A percentile compares a stretch with the other conserved stretches of the same genome.
Evolutionary conservation across 2,888 invertebrate species (phyloP).

Genomic region (Perizoma flavofasciatum): DNA sequence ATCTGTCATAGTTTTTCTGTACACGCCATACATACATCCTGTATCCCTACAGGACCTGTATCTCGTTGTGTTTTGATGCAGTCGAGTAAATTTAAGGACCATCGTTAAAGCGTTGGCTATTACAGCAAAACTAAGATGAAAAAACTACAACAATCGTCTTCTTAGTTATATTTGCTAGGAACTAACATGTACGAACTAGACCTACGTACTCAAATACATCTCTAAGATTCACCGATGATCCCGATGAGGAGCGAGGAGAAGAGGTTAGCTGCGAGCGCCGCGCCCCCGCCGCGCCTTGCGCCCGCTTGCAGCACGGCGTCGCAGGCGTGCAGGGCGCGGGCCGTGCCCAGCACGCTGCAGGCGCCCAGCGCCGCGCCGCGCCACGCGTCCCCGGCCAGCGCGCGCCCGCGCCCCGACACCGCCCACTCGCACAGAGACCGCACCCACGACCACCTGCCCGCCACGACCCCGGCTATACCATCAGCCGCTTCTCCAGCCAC

Average conservation of each 20-base stretch:
- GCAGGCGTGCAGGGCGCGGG: constrained; percentile 77
- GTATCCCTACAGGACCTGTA: no score
- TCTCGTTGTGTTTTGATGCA: no score
- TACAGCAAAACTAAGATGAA: no score
- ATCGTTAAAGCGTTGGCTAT: no score
- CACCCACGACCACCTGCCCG: constrained; percentile 71
- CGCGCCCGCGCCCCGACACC: constrained; percentile 68
- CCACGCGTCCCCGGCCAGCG: constrained; percentile 71
- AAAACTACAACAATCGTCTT: no score
- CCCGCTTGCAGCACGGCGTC: constrained; percentile 75
- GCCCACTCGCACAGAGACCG: constrained; percentile 71
- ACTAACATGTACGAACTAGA: no score
- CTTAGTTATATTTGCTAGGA: no score
- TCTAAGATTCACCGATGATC: constrained; percentile 59
- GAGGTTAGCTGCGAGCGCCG: constrained; percentile 73
- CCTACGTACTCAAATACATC: neutral
- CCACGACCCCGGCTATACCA: neutral
- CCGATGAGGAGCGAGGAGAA: constrained; percentile 77
- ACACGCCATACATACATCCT: no score
- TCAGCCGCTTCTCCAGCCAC: no score
- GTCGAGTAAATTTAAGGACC: no score
- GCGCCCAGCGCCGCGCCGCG: constrained; percentile 72
- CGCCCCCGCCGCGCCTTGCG: constrained; percentile 65
- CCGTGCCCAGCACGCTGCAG: constrained; percentile 72
- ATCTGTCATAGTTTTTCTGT: no score